A percentile compares a stretch with the other conserved stretches of the same genome.
Evolutionary conservation across 2,888 invertebrate species (phyloP).

Genomic region (Laspeyria flexula): DNA sequence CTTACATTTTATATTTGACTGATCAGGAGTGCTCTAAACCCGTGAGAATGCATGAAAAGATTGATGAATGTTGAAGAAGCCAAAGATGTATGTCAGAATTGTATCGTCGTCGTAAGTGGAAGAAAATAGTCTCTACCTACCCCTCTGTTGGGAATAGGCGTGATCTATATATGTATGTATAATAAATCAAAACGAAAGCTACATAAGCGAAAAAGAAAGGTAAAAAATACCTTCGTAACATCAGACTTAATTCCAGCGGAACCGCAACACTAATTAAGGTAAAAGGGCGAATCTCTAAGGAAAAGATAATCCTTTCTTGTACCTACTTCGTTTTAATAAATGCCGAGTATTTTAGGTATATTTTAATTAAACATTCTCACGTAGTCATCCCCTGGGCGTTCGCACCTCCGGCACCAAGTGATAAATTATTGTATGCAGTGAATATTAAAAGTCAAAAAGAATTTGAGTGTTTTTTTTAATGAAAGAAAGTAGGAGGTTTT

Average conservation of each 20-base stretch:
- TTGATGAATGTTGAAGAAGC: too few relatives aligned
- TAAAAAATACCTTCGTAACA: conserved; percentile 23
- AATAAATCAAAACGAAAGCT: background rate
- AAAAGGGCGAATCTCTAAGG: conserved; percentile 54
- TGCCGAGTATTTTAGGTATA: conserved; percentile 57
- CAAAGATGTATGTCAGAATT: too few relatives aligned
- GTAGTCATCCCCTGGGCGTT: conserved; percentile 40
- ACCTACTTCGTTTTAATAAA: conserved; percentile 64
- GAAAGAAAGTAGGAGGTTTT: background rate
- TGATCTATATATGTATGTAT: too few relatives aligned
- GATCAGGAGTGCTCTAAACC: too few relatives aligned
- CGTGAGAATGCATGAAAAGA: too few relatives aligned
- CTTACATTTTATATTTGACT: too few relatives aligned
- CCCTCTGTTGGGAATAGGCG: too few relatives aligned
- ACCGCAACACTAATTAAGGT: conserved; percentile 59
- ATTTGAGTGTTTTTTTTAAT: conserved; percentile 8
- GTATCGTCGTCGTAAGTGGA: too few relatives aligned
- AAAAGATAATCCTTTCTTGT: conserved; percentile 61
- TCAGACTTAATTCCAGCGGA: conserved; percentile 28
- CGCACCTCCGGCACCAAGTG: conserved; percentile 35
- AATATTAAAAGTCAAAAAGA: conserved; percentile 26
- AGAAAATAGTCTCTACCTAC: too few relatives aligned
- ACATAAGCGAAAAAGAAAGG: conserved; percentile 12
- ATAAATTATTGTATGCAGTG: conserved; percentile 43
- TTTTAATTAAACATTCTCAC: conserved; percentile 72